Base-by-base conservation (phyloP, 2,888 invertebrate genomes). In the Eubasilissa splendida region DNA sequence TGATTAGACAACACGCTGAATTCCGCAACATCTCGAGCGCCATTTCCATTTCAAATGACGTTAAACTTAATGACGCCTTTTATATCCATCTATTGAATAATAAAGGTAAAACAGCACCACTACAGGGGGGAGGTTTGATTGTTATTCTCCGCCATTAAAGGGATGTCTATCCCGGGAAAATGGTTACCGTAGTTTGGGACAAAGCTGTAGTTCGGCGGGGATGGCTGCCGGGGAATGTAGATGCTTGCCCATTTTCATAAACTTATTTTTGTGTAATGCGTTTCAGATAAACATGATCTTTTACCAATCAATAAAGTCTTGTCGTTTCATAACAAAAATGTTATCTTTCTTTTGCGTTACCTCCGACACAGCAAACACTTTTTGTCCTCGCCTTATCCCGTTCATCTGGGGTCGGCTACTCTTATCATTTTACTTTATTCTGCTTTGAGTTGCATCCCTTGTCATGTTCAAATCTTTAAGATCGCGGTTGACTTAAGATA, bases 41-140 rank as follows among this genome's bases (percentile, higher is more conserved):
- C 73, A 73, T 79, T 79, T 63, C 71, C 63, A 76, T 70, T 70
- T 70, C 11, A 77, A 58, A 80, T 77, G 66, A 71, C 80, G 77
- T 77, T 71, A 77, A 52, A 65, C 63, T 54, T 68, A 76, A 80
- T 71, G 77, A 71, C 33, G 53, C 71, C 68, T 76, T 77, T 77
- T 76, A 77, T 77, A 77, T 80, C 63, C 68, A 77, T 77, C 76
- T 77, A 80, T 80, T 80, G 80, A 80, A 80, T 80, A 80, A 80
- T 80, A 80, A 80, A 80, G 76, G 76, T 80, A 77, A 80, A 80
- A 77, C 80, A 80, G 76, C 54, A 31, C 42, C 14, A 65, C 63
- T 74, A 58, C 42, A 22, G 71, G 58, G 50, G 66, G 65, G 54
- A 63, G 76, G n/a, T 68, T 10, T 77, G 68, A 80, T 68, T 76